Conservation (phyloP, 2,888 invertebrate genomes). For the Eretmocerus hayati region DNA sequence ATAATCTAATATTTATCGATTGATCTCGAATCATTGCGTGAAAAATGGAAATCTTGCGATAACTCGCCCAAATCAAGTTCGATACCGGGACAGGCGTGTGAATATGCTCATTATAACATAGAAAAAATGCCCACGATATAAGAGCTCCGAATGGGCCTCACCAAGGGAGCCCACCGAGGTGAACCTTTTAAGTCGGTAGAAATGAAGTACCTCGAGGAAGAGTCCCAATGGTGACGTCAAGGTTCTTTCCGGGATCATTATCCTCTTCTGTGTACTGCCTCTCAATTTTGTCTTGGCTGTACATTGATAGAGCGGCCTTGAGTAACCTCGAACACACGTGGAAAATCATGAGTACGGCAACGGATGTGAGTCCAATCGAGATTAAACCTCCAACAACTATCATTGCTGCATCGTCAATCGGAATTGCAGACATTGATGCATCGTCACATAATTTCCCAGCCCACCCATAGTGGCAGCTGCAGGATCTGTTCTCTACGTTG, state of each 20-base stretch:
- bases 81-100: too few relatives aligned
- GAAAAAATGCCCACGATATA: too few relatives aligned
- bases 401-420: slow-evolving; percentile 36
- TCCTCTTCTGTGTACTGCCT: slow-evolving; percentile 10
- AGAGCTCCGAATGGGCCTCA: too few relatives aligned
- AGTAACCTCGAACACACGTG: slow-evolving; percentile 38
- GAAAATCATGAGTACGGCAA: slow-evolving; percentile 38
- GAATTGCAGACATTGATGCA: slow-evolving; percentile 26
- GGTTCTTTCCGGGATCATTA: not conserved
- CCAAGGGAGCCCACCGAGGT: too few relatives aligned
- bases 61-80: too few relatives aligned
- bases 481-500: slow-evolving; percentile 7
- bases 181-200: too few relatives aligned
- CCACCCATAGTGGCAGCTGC: slow-evolving; percentile 32
- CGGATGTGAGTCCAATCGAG: slow-evolving; percentile 36
- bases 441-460: slow-evolving; percentile 27
- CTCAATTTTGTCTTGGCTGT: slow-evolving; percentile 34
- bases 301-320: slow-evolving; percentile 39
- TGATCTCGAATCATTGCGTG: too few relatives aligned
- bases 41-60: too few relatives aligned
- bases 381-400: slow-evolving; percentile 40
- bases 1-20: too few relatives aligned
- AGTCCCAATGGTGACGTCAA: slow-evolving; percentile 15
- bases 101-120: too few relatives aligned
- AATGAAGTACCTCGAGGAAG: slow-evolving; percentile 11